Percentiles rank a stretch among this genome's conserved stretches.
Conservation (phyloP, 2,797 vertebrate genomes). For the Xenops minutus region DNA sequence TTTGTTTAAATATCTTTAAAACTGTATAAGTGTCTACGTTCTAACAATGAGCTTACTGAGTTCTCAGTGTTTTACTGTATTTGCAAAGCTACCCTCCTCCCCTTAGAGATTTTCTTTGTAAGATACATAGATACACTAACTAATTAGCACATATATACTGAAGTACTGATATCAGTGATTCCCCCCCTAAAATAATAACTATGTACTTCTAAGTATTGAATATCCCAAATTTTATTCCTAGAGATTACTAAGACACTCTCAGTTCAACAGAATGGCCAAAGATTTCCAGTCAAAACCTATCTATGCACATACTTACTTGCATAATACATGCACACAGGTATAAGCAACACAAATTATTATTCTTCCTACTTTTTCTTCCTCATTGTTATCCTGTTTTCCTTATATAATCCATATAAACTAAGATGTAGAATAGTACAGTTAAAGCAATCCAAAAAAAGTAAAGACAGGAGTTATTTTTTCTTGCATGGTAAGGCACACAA, state of each 20-base stretch:
- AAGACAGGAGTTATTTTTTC: slow-evolving; percentile 23
- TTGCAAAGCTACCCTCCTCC: slow-evolving; percentile 75
- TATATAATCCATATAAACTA: slow-evolving; percentile 9
- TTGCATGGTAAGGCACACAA: slow-evolving; percentile 39
- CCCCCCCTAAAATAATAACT: slow-evolving; percentile 1
- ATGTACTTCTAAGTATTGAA: slow-evolving; percentile 21
- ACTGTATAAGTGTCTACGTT: slow-evolving; percentile 74
- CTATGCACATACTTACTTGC: slow-evolving; percentile 41
- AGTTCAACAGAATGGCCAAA: slow-evolving; percentile 31
- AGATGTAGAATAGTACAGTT: neutral
- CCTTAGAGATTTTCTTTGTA: slow-evolving; percentile 58
- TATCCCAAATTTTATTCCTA: slow-evolving; percentile 54
- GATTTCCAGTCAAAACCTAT: slow-evolving; percentile 33
- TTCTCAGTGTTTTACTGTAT: slow-evolving; percentile 69
- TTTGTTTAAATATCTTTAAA: slow-evolving; percentile 68
- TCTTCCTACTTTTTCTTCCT: slow-evolving; percentile 45
- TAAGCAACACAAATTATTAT: neutral
- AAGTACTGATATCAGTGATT: slow-evolving; percentile 4
- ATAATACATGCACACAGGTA: slow-evolving; percentile 25
- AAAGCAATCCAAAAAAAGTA: slow-evolving; percentile 28
- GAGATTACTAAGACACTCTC: slow-evolving; percentile 26
- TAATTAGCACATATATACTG: slow-evolving; percentile 63
- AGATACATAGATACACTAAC: slow-evolving; percentile 54
- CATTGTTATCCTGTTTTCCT: slow-evolving; percentile 54
- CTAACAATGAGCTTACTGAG: slow-evolving; percentile 74